Conservation (phyloP, 2,797 vertebrate species). For the Enteromius trimaculatus region DNA sequence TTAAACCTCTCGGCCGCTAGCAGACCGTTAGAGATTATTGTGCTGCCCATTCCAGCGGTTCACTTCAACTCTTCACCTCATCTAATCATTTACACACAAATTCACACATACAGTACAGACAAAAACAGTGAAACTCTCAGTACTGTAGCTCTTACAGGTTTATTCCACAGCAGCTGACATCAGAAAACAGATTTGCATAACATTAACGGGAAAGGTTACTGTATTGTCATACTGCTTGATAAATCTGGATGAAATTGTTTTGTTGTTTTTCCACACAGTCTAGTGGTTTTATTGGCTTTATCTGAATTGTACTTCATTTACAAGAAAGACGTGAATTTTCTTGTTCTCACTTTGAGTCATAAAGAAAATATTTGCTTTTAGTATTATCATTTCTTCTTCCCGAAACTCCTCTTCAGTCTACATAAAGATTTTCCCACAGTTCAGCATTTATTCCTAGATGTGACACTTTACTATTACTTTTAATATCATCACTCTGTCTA, state of each 20-base stretch:
- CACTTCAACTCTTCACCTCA: constrained; percentile 19
- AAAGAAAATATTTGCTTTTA: neutral
- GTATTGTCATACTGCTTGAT: neutral
- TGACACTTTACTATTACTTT: neutral
- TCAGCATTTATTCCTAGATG: neutral
- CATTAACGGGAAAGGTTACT: constrained; percentile 50
- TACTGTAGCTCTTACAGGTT: constrained; percentile 53
- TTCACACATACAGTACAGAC: constrained; percentile 30
- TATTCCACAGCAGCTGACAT: constrained; percentile 63
- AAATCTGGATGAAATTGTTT: neutral
- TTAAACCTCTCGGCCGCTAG: constrained; percentile 16
- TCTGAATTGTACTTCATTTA: neutral
- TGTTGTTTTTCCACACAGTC: neutral
- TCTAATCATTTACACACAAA: constrained; percentile 38
- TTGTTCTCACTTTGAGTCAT: neutral
- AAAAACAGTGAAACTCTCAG: constrained; percentile 15
- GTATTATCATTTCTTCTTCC: neutral
- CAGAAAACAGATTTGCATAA: constrained; percentile 56
- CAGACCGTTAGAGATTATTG: constrained; percentile 15
- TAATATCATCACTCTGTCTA: neutral
- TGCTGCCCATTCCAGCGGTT: constrained; percentile 1
- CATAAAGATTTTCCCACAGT: neutral
- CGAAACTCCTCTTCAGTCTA: neutral
- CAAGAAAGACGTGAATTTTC: neutral
- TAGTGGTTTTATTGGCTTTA: neutral